A percentile compares a stretch with the other conserved stretches of the same genome.
Conservation (phyloP, 2,888 invertebrate species). For the Orthonevra nobilis region DNA sequence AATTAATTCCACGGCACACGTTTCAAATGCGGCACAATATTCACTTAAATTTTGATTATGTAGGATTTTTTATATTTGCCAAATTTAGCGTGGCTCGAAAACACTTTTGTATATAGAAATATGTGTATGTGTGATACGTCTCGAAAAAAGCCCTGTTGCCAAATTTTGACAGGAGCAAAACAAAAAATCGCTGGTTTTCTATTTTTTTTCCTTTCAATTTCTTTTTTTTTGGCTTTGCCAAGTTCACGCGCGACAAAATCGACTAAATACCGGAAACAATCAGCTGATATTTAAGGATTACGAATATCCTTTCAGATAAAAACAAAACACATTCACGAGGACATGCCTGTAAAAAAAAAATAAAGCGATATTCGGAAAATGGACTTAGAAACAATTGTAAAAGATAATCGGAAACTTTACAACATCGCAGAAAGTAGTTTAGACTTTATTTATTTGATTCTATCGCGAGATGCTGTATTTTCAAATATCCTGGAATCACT, state of each 20-base stretch:
- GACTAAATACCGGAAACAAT: conserved; percentile 50
- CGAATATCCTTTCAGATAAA: conserved; percentile 6
- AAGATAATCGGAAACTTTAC: conserved; percentile 55
- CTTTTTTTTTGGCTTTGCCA: conserved; percentile 11
- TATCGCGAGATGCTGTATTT: no score
- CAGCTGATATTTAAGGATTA: conserved; percentile 56
- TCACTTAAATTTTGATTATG: no score
- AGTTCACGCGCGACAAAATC: conserved; percentile 43
- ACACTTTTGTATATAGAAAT: conserved; percentile 9
- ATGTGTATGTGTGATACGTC: no score
- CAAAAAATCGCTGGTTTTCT: no score
- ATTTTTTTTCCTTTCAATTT: no score
- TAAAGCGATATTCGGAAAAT: background rate
- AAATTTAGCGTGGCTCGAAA: background rate
- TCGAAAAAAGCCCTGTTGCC: conserved; percentile 39
- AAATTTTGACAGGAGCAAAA: conserved; percentile 26
- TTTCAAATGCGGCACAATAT: no score
- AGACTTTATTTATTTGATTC: no score
- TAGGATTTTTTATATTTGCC: no score
- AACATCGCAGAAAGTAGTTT: conserved; percentile 57
- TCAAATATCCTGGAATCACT: no score
- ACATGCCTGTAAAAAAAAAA: conserved; percentile 25
- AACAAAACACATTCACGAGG: conserved; percentile 49
- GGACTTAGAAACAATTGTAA: background rate
- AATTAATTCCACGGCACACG: no score